These are phyloP conservation scores for Volucella zonaria DNA, from an alignment of 2,888 invertebrate genomes.

Conservation along the genomic window DNA sequence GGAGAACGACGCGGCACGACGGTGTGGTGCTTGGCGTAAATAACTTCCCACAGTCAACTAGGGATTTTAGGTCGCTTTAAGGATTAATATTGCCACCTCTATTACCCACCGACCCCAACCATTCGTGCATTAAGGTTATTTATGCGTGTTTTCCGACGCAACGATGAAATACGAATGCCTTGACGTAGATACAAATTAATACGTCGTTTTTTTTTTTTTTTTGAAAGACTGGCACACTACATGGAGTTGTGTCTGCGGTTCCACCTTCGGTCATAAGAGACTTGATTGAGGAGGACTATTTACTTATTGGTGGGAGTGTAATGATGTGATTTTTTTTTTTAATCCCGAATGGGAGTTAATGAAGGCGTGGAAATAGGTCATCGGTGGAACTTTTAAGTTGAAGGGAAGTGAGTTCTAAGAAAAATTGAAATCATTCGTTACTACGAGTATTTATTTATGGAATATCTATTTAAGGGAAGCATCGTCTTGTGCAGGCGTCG, in stretches of 20 bases:
- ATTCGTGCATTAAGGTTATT: conserved; percentile 16
- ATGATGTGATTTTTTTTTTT: neutral
- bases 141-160: conserved; percentile 15
- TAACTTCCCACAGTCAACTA: neutral
- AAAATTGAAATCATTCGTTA: too few relatives aligned
- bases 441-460: too few relatives aligned
- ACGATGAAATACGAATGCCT: neutral
- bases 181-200: conserved; percentile 39
- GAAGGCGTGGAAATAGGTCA: too few relatives aligned
- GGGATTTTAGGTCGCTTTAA: conserved; percentile 11
- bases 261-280: neutral
- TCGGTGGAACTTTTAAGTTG: too few relatives aligned
- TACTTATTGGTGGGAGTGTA: neutral
- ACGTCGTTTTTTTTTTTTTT: conserved; percentile 21
- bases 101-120: too few relatives aligned
- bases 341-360: too few relatives aligned
- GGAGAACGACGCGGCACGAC: neutral
- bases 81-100: conserved; percentile 2
- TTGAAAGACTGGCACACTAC: conserved; percentile 10
- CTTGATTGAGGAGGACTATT: neutral
- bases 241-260: conserved; percentile 31
- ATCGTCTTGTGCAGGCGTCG: too few relatives aligned
- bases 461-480: too few relatives aligned
- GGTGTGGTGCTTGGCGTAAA: conserved; percentile 16
- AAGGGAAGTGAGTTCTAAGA: too few relatives aligned